Conservation (phyloP, 2,797 vertebrate species). For the Acanthornis magna region DNA sequence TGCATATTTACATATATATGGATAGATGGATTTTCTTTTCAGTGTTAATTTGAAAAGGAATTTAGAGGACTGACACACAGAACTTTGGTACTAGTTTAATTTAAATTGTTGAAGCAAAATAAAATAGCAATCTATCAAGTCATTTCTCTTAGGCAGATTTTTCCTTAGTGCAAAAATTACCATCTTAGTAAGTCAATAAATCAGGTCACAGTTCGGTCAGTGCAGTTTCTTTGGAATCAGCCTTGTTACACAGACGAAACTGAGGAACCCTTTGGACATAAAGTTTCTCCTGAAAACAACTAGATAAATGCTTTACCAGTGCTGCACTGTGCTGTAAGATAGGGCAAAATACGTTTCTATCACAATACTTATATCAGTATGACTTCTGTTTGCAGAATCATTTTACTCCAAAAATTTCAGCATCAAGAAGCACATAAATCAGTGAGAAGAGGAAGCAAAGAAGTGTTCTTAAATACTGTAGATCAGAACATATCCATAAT, state of each 20-base stretch:
- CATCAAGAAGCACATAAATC: background rate
- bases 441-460: background rate
- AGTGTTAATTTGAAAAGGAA: constrained; percentile 49
- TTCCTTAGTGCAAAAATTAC: background rate
- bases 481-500: background rate
- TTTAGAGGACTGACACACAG: background rate
- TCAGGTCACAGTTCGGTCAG: background rate
- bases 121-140: background rate
- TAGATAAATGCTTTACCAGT: background rate
- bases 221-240: background rate
- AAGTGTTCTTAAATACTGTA: background rate
- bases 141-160: background rate
- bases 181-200: background rate
- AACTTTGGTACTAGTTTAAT: constrained; percentile 9
- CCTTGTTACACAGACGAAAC: background rate
- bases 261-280: background rate
- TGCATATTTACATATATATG: constrained; percentile 42
- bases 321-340: background rate
- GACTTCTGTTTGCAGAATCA: background rate
- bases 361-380: background rate
- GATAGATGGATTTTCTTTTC: constrained; percentile 39
- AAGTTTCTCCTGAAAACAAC: background rate
- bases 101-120: constrained; percentile 27
- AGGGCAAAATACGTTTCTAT: background rate
- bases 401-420: background rate